phyloP scores from a whole-genome alignment of 2,888 invertebrate genomes.

The Maniola hyperantus region DNA sequence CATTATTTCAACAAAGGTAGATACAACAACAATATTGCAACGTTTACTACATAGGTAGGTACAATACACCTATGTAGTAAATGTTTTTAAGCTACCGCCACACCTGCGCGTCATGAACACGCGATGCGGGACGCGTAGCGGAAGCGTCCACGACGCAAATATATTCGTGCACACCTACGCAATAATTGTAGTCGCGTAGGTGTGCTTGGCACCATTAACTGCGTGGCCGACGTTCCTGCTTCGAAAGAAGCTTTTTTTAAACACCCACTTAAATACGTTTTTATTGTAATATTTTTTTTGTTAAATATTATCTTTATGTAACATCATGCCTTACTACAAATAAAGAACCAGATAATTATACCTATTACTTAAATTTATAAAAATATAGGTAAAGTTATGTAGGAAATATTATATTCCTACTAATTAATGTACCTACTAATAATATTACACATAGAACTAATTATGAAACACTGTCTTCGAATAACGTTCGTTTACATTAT shows the following conservation, averaged over 20 bases:
- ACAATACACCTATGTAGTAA: too few species aligned
- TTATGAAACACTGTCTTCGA: neutral
- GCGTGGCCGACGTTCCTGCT: too few species aligned
- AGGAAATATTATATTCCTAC: slow-evolving; percentile 8
- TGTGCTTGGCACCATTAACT: too few species aligned
- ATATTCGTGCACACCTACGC: too few species aligned
- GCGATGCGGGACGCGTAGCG: too few species aligned
- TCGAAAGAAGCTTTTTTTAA: neutral
- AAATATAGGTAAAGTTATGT: neutral
- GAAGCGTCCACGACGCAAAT: too few species aligned
- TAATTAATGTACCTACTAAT: neutral
- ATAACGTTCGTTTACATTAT: neutral
- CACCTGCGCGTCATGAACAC: too few species aligned
- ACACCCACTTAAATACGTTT: neutral
- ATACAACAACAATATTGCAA: too few species aligned
- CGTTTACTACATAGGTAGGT: too few species aligned
- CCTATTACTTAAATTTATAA: neutral
- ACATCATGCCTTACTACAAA: neutral
- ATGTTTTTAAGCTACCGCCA: too few species aligned
- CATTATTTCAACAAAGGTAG: too few species aligned
- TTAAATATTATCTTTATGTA: neutral
- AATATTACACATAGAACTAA: neutral
- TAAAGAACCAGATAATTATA: neutral
- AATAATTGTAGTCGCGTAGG: too few species aligned
- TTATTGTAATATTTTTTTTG: neutral